Base-by-base conservation (phyloP, 2,888 invertebrate genomes). In the Papilio elwesi region DNA sequence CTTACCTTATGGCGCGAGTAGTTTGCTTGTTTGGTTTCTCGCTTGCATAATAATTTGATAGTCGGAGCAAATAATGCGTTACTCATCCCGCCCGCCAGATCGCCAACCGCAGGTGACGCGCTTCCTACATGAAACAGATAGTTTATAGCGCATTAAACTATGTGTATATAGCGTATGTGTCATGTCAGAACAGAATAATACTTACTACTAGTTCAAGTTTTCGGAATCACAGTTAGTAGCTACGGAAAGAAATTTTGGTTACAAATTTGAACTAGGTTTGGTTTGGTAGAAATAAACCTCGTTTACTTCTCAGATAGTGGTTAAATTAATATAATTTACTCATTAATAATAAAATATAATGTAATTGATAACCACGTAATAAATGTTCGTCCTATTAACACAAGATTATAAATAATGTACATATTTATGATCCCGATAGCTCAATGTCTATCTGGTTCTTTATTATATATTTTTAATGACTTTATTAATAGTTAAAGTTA, bases 11-110 rank as follows among this genome's bases (percentile, higher is more conserved):
- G 73, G 74, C 70, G 75, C 68, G 76, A 72, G 72, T 78, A 74
- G 76, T 74, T 75, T 64, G 66, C 57, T 75, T 78, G 76, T 74
- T 75, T 72, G 73, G 73, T 76, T 77, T 80, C 78, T 77, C 78
- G 78, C 77, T 87, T 85, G 80, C 78, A 78, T 81, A 85, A 85
- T 77, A 73, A 77, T 78, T 83, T 81, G 82, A 85, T 81, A 81
- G 85, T 43, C 74, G 71, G 80, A 80, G 79, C 83, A 84, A 82
- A 79, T 79, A 76, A 80, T 72, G 65, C 53, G 76, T 84, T 83
- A 84, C 80, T 85, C 86, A 85, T 87, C 82, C 81, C 80, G 77
- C 71, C 65, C 71, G 67, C 76, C 69, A 74, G 77, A 75, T 74
- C 78, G 69, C 76, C 51, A 68, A 73, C 75, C 75, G 74, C 76